phyloP scores from a whole-genome alignment of 2,888 invertebrate genomes.

The Xiphydria camelus region DNA sequence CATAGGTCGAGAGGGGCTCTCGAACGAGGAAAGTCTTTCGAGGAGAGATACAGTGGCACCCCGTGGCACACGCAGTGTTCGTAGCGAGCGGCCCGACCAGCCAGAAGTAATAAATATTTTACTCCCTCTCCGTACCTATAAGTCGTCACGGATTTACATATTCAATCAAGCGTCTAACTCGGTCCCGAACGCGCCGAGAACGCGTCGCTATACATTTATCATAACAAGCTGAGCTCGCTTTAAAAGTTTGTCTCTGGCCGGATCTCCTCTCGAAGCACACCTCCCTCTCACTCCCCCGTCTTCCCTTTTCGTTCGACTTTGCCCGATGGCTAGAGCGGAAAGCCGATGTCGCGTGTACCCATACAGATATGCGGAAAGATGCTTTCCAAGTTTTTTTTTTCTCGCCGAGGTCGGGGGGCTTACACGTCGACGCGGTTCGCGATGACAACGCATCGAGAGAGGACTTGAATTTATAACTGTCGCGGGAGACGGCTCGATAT shows the following conservation, averaged over 20 bases:
- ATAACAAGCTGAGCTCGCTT: constrained; percentile 15
- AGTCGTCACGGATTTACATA: constrained; percentile 1
- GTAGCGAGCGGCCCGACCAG: constrained; percentile 14
- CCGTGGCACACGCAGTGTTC: constrained; percentile 1
- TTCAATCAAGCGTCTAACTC: constrained; percentile 10
- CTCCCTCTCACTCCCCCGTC: no score
- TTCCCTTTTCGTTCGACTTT: no score
- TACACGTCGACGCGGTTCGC: no score
- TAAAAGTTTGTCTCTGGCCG: background rate
- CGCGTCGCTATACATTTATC: constrained; percentile 22
- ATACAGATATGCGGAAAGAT: no score
- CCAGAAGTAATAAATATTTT: constrained; percentile 33
- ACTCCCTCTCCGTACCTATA: constrained; percentile 19
- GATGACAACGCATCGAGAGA: no score
- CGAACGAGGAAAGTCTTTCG: constrained; percentile 2
- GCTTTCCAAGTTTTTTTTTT: no score
- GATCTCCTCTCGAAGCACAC: background rate
- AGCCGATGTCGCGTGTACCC: no score
- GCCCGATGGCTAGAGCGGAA: no score
- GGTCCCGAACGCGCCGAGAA: constrained; percentile 7
- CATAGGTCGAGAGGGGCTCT: constrained; percentile 3
- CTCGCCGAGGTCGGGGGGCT: no score
- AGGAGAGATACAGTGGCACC: no score
- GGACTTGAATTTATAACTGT: no score
- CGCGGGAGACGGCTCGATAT: no score